A percentile compares a stretch with the other conserved stretches of the same genome.
Conservation (phyloP, 1,140 invertebrate genomes). For the Sycophaga agraensis region DNA sequence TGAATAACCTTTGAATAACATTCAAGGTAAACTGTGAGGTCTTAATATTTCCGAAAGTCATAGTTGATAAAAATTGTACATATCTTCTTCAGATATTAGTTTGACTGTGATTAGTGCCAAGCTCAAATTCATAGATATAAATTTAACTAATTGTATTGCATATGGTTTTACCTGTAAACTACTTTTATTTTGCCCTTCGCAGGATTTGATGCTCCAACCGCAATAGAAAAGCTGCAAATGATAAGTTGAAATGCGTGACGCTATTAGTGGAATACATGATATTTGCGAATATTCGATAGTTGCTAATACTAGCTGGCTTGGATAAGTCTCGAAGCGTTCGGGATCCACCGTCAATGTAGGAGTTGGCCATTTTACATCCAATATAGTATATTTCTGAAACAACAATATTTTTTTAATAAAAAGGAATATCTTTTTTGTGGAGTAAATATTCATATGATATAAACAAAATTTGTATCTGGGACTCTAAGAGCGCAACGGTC, state of each 20-base stretch:
- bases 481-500: too few relatives aligned
- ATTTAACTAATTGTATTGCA: too few relatives aligned
- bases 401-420: conserved; percentile 4
- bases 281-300: conserved; percentile 72
- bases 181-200: conserved; percentile 51
- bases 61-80: too few relatives aligned
- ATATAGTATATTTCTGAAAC: conserved; percentile 59
- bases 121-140: too few relatives aligned
- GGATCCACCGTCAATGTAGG: conserved; percentile 71
- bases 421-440: too few relatives aligned
- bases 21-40: too few relatives aligned
- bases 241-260: conserved; percentile 60
- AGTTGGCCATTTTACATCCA: conserved; percentile 78
- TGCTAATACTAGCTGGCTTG: conserved; percentile 68
- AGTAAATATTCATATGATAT: too few relatives aligned
- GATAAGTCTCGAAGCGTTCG: conserved; percentile 76
- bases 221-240: conserved; percentile 74
- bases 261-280: conserved; percentile 60
- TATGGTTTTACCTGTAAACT: conserved; percentile 50
- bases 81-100: too few relatives aligned
- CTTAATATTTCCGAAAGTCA: too few relatives aligned
- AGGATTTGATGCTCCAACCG: conserved; percentile 57
- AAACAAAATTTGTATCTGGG: too few relatives aligned
- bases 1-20: too few relatives aligned
- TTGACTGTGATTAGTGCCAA: too few relatives aligned